These are phyloP conservation scores for Siphonodentalium dalli DNA, from an alignment of 2,888 invertebrate genomes.

Conservation along the genomic window DNA sequence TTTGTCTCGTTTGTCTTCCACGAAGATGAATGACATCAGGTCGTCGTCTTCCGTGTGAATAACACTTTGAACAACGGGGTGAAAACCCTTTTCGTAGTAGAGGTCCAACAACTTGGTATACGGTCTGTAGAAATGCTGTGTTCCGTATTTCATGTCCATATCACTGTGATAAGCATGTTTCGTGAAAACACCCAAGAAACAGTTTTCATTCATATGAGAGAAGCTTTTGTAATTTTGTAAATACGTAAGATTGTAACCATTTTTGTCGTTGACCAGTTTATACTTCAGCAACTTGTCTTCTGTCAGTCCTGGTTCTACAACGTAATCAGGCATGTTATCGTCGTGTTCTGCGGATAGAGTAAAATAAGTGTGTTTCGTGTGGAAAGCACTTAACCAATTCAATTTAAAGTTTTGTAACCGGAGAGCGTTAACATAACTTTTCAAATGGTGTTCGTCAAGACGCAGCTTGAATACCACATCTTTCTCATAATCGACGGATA, in stretches of 20 bases:
- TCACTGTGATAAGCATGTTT: constrained; percentile 38
- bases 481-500: constrained; percentile 27
- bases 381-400: constrained; percentile 52
- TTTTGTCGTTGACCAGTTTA: constrained; percentile 40
- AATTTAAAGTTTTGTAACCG: constrained; percentile 43
- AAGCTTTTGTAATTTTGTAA: constrained; percentile 53
- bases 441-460: constrained; percentile 54
- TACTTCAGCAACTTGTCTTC: constrained; percentile 37
- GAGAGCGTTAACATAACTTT: constrained; percentile 47
- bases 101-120: constrained; percentile 48
- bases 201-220: constrained; percentile 38
- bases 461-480: constrained; percentile 40
- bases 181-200: constrained; percentile 49
- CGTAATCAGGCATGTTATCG: constrained; percentile 25
- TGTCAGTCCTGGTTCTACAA: constrained; percentile 42
- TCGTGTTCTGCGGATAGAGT: constrained; percentile 39
- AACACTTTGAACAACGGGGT: constrained; percentile 48
- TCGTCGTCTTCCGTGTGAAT: constrained; percentile 42
- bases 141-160: constrained; percentile 46
- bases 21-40: constrained; percentile 50
- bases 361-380: constrained; percentile 40
- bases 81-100: constrained; percentile 48
- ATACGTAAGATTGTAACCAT: constrained; percentile 50
- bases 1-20: constrained; percentile 32
- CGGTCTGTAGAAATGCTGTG: constrained; percentile 46